Percentiles rank a stretch among this genome's conserved stretches.
Evolutionary conservation across 1,140 invertebrate species (phyloP).

Genomic region (Penaeus japonicus): DNA sequence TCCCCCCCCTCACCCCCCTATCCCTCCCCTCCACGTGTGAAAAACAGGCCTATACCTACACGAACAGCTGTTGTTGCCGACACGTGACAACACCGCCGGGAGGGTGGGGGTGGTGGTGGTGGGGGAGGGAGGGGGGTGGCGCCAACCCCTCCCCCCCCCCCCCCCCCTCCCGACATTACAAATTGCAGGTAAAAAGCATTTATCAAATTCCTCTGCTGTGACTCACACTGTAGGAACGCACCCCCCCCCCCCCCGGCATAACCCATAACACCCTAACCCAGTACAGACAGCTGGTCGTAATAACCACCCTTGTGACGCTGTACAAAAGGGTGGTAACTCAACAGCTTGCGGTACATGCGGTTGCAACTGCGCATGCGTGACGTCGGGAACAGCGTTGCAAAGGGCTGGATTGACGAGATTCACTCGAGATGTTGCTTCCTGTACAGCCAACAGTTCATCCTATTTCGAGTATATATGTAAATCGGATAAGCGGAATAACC

Average conservation of each 20-base stretch:
- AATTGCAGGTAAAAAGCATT: constrained; percentile 41
- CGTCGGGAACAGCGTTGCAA: constrained; percentile 6
- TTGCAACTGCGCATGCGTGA: not conserved
- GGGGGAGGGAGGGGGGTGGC: not conserved
- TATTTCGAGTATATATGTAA: too few relatives aligned
- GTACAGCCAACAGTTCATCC: not conserved
- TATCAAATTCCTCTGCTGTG: constrained; percentile 37
- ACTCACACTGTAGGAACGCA: constrained; percentile 33
- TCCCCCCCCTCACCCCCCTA: too few relatives aligned
- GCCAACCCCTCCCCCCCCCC: constrained; percentile 3
- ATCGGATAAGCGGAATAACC: too few relatives aligned
- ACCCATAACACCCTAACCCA: constrained; percentile 33
- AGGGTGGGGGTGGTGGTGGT: too few relatives aligned
- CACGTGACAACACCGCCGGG: too few relatives aligned
- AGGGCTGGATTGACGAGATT: not conserved
- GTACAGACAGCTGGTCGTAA: constrained; percentile 4
- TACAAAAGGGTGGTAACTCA: not conserved
- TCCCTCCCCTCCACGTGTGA: too few relatives aligned
- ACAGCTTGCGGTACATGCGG: not conserved
- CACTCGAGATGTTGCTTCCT: not conserved
- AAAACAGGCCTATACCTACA: too few relatives aligned
- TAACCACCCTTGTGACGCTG: constrained; percentile 4
- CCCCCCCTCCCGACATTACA: not conserved
- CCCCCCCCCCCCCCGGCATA: not conserved
- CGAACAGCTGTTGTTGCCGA: too few relatives aligned